These are phyloP conservation scores for Neogale vison DNA, from an alignment of 2,113 vertebrate genomes.

Conservation along the genomic window DNA sequence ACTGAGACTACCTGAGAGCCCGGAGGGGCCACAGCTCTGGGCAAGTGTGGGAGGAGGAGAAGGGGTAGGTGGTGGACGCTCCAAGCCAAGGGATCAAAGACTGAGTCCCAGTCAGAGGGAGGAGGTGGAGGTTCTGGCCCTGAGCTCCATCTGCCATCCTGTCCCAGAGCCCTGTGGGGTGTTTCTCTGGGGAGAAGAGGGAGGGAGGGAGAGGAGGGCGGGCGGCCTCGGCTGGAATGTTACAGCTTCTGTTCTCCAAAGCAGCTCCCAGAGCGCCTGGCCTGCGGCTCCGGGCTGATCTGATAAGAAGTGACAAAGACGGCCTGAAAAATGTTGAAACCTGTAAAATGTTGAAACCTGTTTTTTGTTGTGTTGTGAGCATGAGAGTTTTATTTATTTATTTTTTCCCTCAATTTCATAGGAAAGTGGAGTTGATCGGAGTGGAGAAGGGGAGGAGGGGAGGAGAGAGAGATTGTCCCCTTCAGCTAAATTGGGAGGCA, in stretches of 20 bases:
- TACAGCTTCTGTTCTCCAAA: conserved; percentile 64
- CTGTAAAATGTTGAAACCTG: conserved; percentile 89
- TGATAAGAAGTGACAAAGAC: conserved; percentile 90
- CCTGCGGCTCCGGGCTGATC: conserved; percentile 88
- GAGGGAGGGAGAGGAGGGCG: background rate
- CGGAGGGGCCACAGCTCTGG: background rate
- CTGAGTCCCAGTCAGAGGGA: background rate
- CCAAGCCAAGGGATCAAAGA: background rate
- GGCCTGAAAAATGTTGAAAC: conserved; percentile 79
- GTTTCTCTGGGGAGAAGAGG: conserved; percentile 21
- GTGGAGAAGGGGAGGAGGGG: conserved; percentile 53
- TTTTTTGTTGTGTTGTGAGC: conserved; percentile 73
- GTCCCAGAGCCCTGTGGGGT: background rate
- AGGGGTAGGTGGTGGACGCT: rapidly evolving
- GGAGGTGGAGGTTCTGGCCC: background rate
- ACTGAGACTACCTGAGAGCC: background rate
- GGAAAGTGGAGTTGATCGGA: conserved; percentile 55
- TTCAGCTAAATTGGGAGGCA: conserved; percentile 78
- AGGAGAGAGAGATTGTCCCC: conserved; percentile 57
- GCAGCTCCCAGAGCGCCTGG: conserved; percentile 84
- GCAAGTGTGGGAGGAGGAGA: background rate
- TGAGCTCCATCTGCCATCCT: background rate
- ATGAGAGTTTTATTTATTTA: background rate
- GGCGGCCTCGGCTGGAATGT: conserved; percentile 55
- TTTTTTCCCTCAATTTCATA: conserved; percentile 10